Evolutionary conservation across 2,888 invertebrate genomes (phyloP), one percentile per base, ranked within the genome.

Genomic region (Scaptomyza polygonia): DNA sequence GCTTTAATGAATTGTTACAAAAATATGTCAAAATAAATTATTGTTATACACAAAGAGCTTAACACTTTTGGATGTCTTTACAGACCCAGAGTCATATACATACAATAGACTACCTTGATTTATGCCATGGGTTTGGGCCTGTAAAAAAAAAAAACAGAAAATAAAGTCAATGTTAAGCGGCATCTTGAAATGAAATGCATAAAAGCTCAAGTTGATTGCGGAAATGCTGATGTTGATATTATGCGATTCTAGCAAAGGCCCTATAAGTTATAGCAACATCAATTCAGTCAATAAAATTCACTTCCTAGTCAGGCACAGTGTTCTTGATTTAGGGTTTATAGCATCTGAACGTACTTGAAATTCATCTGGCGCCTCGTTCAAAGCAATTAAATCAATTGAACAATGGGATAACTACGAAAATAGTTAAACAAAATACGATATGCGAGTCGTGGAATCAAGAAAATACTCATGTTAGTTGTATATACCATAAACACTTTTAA

Each of bases 361-460:
- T 76, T 75, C 74, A 55, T 40, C 36, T 44, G 67, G 59, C 64
- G 62, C 76, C 59, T 12, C 27, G 30, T 8, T 32, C 49, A 8
- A 36, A 40, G 54, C 48, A 72, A 72, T 74, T 68, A 76, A 74
- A 58, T 72, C 42, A 64, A 64, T 67, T 61, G 66, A 66, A 45
- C 43, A 67, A 48, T 55, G 40, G n/a, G 43, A 36, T 21, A 54
- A 51, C 52, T 34, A 49, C 67, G 32, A 39, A 40, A 48, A 64
- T 48, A 9, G 47, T 30, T 9, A 3, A 8, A 30, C 7, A 14
- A 21, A 14, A 59, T 59, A n/a, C n/a, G n/a, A 29, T 56, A 57
- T 71, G 47, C 70, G 21, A 42, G n/a, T 16, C 27, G 44, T n/a
- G 16, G 27, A 40, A 63, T 40, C 54, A 52, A 64, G 51, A 3